Evolutionary conservation across 2,797 vertebrate species (phyloP).

Genomic region (Lithobates pipiens): DNA sequence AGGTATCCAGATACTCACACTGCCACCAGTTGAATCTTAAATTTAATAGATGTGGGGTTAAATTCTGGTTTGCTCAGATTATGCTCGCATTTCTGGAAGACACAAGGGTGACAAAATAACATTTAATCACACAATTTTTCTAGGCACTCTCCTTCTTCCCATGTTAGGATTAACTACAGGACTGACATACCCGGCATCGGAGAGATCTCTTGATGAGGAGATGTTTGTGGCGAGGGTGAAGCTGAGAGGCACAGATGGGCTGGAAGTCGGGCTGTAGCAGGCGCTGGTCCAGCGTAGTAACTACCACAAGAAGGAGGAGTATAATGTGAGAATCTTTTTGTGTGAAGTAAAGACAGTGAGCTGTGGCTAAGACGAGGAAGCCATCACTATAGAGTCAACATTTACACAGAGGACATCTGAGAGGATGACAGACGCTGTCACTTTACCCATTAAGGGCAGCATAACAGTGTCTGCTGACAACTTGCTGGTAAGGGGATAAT

Average conservation of each 20-base stretch:
- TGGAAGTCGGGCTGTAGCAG: slow-evolving; percentile 97
- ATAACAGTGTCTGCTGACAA: too few species aligned
- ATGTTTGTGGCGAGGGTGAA: slow-evolving; percentile 96
- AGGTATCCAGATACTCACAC: slow-evolving; percentile 83
- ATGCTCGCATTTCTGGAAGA: slow-evolving; percentile 94
- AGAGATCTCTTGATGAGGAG: slow-evolving; percentile 97
- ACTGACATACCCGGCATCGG: slow-evolving; percentile 87
- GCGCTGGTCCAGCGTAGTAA: slow-evolving; percentile 94
- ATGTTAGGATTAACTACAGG: not conserved
- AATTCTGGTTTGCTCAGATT: slow-evolving; percentile 99
- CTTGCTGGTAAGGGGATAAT: too few species aligned
- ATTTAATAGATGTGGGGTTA: slow-evolving; percentile 99
- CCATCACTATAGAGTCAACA: too few species aligned
- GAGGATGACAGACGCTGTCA: too few species aligned
- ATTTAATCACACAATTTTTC: not conserved
- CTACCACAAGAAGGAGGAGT: slow-evolving; percentile 70
- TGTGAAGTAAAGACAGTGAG: too few species aligned
- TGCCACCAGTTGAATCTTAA: slow-evolving; percentile 98
- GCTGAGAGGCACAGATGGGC: slow-evolving; percentile 92
- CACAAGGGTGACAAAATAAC: slow-evolving; percentile 42
- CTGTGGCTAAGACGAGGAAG: too few species aligned
- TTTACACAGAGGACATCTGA: too few species aligned
- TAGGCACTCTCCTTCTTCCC: not conserved
- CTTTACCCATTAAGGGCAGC: too few species aligned
- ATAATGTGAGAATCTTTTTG: not conserved